These are phyloP conservation scores for Halocynthia aurantium DNA, from an alignment of 23 tunicate genomes.

Conservation along the genomic window DNA sequence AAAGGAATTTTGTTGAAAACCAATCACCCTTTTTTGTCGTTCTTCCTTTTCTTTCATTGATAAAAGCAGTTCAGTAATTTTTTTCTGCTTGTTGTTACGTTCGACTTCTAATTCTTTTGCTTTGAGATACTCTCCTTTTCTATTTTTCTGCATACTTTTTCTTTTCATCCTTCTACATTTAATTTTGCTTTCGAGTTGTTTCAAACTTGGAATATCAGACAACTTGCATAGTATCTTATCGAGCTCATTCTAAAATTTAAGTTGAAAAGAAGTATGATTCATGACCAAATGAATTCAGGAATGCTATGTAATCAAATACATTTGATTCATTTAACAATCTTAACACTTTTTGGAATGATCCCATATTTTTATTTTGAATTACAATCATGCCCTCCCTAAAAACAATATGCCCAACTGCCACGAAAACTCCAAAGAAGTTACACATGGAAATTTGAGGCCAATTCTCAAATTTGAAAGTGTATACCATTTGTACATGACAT, in stretches of 20 bases:
- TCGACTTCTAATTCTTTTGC: constrained; percentile 16
- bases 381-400: too few relatives aligned
- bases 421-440: too few relatives aligned
- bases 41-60: constrained; percentile 21
- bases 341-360: too few relatives aligned
- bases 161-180: constrained; percentile 24
- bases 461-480: too few relatives aligned
- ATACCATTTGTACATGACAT: too few relatives aligned
- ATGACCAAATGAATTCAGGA: background rate
- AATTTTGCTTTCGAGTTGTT: constrained; percentile 28
- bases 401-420: too few relatives aligned
- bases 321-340: too few relatives aligned
- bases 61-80: constrained; percentile 35
- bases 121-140: background rate
- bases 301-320: too few relatives aligned
- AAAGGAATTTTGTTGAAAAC: background rate
- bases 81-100: background rate
- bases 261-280: background rate
- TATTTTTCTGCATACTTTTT: constrained; percentile 1
- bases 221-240: constrained; percentile 21
- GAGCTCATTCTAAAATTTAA: constrained; percentile 41
- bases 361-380: too few relatives aligned
- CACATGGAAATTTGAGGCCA: too few relatives aligned
- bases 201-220: constrained; percentile 14
- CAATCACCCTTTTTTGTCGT: constrained; percentile 28